These are phyloP conservation scores for Drosophila tropicalis DNA, from an alignment of 1,140 invertebrate genomes.

Conservation along the genomic window DNA sequence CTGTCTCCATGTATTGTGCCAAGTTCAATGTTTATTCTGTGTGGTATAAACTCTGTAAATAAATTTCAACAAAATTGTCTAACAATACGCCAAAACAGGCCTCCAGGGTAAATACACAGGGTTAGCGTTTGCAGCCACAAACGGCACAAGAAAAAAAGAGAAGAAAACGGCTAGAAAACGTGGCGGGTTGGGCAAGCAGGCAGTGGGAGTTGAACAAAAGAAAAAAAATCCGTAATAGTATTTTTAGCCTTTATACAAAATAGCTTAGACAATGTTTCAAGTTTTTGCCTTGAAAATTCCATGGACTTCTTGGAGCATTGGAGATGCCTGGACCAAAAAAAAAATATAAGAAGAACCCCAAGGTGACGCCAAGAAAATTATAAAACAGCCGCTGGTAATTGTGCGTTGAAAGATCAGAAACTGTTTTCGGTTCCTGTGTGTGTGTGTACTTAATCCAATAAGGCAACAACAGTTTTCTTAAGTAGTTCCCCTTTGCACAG, in stretches of 20 bases:
- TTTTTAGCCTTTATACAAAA: conserved; percentile 37
- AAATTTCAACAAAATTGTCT: conserved; percentile 81
- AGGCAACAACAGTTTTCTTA: conserved; percentile 79
- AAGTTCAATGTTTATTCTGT: conserved; percentile 79
- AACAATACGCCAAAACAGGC: conserved; percentile 76
- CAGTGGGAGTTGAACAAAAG: background rate
- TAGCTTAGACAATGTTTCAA: conserved; percentile 17
- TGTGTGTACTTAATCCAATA: conserved; percentile 69
- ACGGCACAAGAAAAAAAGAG: background rate
- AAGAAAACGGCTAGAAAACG: conserved; percentile 33
- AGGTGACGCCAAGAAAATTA: conserved; percentile 48
- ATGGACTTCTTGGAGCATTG: conserved; percentile 3
- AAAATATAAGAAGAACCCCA: background rate
- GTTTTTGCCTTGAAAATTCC: conserved; percentile 7
- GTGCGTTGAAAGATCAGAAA: conserved; percentile 68
- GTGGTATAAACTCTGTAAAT: conserved; percentile 79
- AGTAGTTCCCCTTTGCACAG: conserved; percentile 65
- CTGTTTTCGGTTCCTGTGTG: conserved; percentile 35
- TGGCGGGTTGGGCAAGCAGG: conserved; percentile 20
- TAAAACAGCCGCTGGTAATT: conserved; percentile 80
- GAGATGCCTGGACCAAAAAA: conserved; percentile 24
- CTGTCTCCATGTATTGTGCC: conserved; percentile 45
- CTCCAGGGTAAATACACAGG: conserved; percentile 66
- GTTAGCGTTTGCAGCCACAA: conserved; percentile 39
- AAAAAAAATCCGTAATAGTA: conserved; percentile 29